Base-by-base conservation (phyloP, 2,888 invertebrate species). In the Melanostoma scalare region DNA sequence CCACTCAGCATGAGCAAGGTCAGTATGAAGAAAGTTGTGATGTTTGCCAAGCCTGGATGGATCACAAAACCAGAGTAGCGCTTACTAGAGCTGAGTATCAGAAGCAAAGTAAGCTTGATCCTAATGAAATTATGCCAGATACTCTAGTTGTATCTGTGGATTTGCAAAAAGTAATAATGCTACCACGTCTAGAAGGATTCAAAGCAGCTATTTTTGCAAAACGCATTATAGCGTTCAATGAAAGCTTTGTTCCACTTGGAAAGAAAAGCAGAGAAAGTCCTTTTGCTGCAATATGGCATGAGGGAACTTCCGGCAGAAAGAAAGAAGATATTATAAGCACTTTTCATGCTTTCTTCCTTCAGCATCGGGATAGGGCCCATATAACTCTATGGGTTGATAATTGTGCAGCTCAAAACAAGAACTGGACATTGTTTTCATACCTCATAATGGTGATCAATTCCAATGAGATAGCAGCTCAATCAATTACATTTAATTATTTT, bases 161-260 rank as follows among this genome's bases (percentile, higher is more conserved):
- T 20, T 20, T 20, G 20, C 20, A 20, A 20, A 20, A 20, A 20
- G 20, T 20, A 20, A 20, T 20, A 20, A 20, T 20, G 20, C 20
- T 20, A 20, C 20, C 20, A 20, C 20, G 20, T 20, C 20, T 20
- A 20, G 20, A 20, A 20, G 20, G 20, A 20, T 20, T 20, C 20
- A 20, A 20, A 20, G 20, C 20, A 20, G 20, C 20, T 33, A 52
- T 52, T 20, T 20, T 20, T 20, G 20, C 20, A 20, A 20, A 1
- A 20, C 20, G 20, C 8, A 63, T 48, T 38, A 63, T 63, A 46
- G 61, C 61, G 35, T 61, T 61, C 46, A 61, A 61, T 48, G 48
- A 61, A 61, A 36, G 38, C 9, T 61, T 61, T 48, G 48, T 48
- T 10, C 31, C 35, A 3, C 61, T 48, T 20, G 61, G 61, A 48